phyloP scores from a whole-genome alignment of 2,113 vertebrate genomes.

The Oriolus oriolus region DNA sequence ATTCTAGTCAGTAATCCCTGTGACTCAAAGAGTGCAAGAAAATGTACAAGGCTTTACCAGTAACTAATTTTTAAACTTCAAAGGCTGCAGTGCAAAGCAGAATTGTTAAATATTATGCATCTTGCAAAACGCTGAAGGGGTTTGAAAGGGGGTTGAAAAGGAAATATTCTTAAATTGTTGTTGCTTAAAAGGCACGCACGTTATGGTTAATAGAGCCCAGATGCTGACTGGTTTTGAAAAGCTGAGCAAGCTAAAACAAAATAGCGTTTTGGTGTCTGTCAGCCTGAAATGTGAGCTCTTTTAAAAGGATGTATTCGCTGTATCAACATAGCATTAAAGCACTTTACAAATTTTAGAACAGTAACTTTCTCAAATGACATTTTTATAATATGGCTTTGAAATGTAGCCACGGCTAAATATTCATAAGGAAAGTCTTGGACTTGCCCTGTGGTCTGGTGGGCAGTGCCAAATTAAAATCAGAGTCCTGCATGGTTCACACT shows the following conservation, averaged over 20 bases:
- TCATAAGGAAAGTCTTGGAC: neutral
- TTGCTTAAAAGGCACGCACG: constrained; percentile 40
- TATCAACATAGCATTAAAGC: constrained; percentile 36
- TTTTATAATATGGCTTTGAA: constrained; percentile 44
- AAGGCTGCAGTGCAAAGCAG: neutral
- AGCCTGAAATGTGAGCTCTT: constrained; percentile 68
- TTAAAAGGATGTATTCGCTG: constrained; percentile 46
- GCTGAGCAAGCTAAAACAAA: constrained; percentile 66
- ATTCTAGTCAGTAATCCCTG: neutral
- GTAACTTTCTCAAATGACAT: constrained; percentile 37
- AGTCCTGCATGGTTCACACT: neutral
- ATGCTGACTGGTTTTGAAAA: constrained; percentile 64
- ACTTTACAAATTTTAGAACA: constrained; percentile 50
- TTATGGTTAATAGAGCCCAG: constrained; percentile 72
- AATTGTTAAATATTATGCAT: constrained; percentile 16
- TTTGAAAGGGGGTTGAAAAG: constrained; percentile 54
- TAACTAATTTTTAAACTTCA: constrained; percentile 41
- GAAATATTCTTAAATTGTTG: constrained; percentile 61
- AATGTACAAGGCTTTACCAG: neutral
- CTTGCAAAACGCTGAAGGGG: constrained; percentile 56
- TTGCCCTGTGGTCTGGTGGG: constrained; percentile 23
- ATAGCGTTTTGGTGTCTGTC: constrained; percentile 62
- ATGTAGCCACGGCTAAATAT: neutral
- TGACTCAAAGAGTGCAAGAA: neutral
- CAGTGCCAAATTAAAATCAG: constrained; percentile 45